Conservation (phyloP, 2,113 vertebrate genomes). For the Cyprinus carpio region DNA sequence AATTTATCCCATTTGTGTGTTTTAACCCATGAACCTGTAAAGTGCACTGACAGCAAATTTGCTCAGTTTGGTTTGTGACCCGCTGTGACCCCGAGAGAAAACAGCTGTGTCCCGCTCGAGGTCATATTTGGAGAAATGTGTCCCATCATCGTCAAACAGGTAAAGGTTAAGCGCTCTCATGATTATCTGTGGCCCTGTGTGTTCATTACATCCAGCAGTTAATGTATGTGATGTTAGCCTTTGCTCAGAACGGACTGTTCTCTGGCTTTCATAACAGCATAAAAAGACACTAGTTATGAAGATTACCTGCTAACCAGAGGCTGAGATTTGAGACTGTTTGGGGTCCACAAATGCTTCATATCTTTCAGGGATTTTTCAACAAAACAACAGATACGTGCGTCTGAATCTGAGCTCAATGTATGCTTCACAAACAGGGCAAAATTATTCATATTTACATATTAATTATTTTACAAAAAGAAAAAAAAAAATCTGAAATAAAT, state of each 20-base stretch:
- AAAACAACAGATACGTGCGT: not conserved
- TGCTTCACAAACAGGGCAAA: not conserved
- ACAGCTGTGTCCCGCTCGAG: not conserved
- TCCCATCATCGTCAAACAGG: not conserved
- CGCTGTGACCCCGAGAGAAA: slow-evolving; percentile 19
- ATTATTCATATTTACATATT: not conserved
- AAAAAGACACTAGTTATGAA: not conserved
- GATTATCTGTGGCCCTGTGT: not conserved
- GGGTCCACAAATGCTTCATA: not conserved
- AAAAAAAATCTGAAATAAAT: not conserved
- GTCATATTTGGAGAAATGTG: slow-evolving; percentile 30
- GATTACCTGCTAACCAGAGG: not conserved
- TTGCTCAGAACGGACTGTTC: not conserved
- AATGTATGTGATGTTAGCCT: not conserved
- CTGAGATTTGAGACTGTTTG: not conserved
- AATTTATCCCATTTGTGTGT: not conserved
- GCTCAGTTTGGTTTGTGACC: slow-evolving; percentile 22
- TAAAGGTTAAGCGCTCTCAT: not conserved
- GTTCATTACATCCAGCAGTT: not conserved
- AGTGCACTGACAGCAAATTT: not conserved
- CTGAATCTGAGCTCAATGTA: too few species aligned
- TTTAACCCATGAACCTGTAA: not conserved
- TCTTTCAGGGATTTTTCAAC: not conserved
- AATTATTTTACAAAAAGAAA: not conserved
- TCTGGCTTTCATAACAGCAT: not conserved